Percentiles rank a stretch among this genome's conserved stretches.
phyloP scores from a whole-genome alignment of 2,113 vertebrate species.

The Symphodus melops region DNA sequence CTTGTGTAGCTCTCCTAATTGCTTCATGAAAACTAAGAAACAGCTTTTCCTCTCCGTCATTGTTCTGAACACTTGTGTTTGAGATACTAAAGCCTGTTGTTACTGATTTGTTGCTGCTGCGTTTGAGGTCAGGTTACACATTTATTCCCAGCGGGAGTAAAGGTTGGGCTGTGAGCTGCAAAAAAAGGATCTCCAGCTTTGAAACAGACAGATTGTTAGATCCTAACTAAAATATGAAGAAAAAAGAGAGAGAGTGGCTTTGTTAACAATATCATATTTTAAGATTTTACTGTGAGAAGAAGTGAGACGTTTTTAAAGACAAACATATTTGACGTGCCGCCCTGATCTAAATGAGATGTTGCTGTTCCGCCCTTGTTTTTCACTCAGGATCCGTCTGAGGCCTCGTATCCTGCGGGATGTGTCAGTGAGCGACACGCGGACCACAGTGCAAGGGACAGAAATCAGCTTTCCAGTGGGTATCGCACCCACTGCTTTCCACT shows the following conservation, averaged over 20 bases:
- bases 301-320: not conserved
- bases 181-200: not conserved
- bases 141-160: not conserved
- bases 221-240: not conserved
- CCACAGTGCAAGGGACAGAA: constrained; percentile 87
- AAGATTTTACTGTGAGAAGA: not conserved
- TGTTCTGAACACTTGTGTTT: not conserved
- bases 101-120: not conserved
- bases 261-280: not conserved
- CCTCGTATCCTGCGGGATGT: constrained; percentile 89
- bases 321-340: no score
- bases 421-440: constrained; percentile 86
- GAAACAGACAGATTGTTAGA: constrained; percentile 1
- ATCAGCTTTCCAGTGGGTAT: constrained; percentile 94
- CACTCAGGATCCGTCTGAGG: constrained; percentile 87
- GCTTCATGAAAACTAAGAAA: constrained; percentile 17
- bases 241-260: not conserved
- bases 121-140: not conserved
- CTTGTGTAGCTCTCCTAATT: constrained; percentile 10
- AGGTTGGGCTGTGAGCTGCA: not conserved
- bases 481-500: constrained; percentile 91
- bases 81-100: not conserved
- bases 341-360: not conserved
- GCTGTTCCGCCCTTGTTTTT: not conserved
- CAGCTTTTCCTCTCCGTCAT: not conserved